phyloP scores from a whole-genome alignment of 2,113 vertebrate species.

The Larimichthys polyactis region DNA sequence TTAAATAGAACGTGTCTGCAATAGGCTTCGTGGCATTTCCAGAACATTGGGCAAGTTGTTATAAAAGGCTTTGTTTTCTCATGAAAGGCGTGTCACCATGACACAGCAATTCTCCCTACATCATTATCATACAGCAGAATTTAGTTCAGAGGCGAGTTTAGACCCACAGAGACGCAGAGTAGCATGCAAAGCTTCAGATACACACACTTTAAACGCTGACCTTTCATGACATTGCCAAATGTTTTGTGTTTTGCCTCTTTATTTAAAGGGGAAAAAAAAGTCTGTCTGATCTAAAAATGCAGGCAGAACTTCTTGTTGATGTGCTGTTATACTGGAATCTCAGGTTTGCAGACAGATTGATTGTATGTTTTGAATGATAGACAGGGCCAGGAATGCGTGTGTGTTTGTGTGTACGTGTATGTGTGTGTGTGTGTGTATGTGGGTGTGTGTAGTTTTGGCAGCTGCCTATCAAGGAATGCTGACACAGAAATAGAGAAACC shows the following conservation, averaged over 20 bases:
- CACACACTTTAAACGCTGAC: slow-evolving; percentile 11
- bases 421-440: background rate
- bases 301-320: slow-evolving; percentile 10
- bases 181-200: background rate
- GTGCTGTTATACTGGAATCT: slow-evolving; percentile 4
- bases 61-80: background rate
- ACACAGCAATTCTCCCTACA: slow-evolving; percentile 25
- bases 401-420: slow-evolving; percentile 15
- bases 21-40: background rate
- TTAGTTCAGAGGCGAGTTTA: background rate
- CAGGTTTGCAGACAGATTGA: background rate
- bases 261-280: background rate
- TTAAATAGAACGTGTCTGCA: slow-evolving; percentile 20
- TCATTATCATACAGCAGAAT: slow-evolving; percentile 1
- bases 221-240: slow-evolving; percentile 13
- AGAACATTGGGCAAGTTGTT: background rate
- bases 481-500: background rate
- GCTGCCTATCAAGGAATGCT: slow-evolving; percentile 39
- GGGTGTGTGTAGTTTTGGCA: background rate
- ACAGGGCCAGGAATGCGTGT: slow-evolving; percentile 27
- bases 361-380: slow-evolving; percentile 12
- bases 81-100: slow-evolving; percentile 24
- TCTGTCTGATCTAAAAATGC: slow-evolving; percentile 3
- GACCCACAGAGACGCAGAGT: background rate
- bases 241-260: background rate